Base-by-base conservation (phyloP, 2,888 invertebrate genomes). In the Cheilosia scutellata region DNA sequence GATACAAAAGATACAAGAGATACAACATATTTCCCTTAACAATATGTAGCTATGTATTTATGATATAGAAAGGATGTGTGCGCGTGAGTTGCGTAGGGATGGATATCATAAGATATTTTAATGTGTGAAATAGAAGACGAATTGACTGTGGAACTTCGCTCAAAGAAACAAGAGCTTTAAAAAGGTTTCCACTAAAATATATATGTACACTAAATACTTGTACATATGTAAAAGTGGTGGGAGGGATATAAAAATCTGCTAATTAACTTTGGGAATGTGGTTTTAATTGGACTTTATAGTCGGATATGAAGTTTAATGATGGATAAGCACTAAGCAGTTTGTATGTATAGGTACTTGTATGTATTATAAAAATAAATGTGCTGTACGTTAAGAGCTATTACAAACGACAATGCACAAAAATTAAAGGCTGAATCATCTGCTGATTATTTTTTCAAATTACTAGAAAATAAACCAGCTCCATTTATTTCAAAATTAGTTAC, bases 291-390 rank as follows among this genome's bases (percentile, higher is more conserved):
- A 66, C 70, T 63, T 70, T 33, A 63, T 70, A 57, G 55, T 55
- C 40, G 57, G 47, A 63, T 70, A 70, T 58, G 40, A 42, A 63
- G 55, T 63, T 82, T 65, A 62, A 82, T 82, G 57, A 58, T 42
- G 68, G 49, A 40, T n/a, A n/a, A n/a, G n/a, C n/a, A n/a, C 20
- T 42, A 25, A 68, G 51, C 63, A 62, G 13, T 70, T 75, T 58
- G 29, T 5, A 70, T 63, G 5, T 58, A n/a, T n/a, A 20, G 20
- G 58, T 57, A 11, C 31, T 16, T 7, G 7, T 47, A 13, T 37
- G 33, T 37, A 37, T 37, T 37, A 44, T 31, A 25, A 25, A 29
- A 4, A 9, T n/a, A 5, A 40, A 6, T 20, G 42, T 25, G 65
- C 29, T 42, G 9, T 42, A 55, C 44, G 42, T 29, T 42, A 53